Evolutionary conservation across 2,113 vertebrate genomes (phyloP), one percentile per base, ranked within the genome.

Genomic region (Ovibos moschatus): DNA sequence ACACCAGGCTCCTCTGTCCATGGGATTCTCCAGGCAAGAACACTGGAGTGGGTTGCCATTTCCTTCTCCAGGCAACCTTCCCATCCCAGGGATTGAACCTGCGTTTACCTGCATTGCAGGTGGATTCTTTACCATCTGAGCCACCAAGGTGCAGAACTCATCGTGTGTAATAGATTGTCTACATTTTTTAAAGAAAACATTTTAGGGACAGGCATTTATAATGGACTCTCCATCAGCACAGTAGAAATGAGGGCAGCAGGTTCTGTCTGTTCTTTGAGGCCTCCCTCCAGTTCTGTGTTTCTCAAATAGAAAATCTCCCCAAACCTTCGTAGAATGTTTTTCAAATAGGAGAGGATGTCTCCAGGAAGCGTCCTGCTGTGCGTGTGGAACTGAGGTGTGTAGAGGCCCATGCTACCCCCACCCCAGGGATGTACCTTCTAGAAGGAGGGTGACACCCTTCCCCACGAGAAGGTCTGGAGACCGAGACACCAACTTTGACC

Each of bases 401-500:
- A 10, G 17, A 67, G 6, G 3, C 43, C 60, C 28, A 33, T 0
- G 0, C 43, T 23, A 11, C 33, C 33, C 12, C 5, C 14, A 51
- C n/a, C 15, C 50, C 27, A 28, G 27, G n/a, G 27, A 15, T 13
- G 36, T 40, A 12, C 36, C 40, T 71, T 45, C 33, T 45, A 51
- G 30, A 36, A 28, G 67, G 1, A 5, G 27, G n/a, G 8, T 6
- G 15, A 0, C 10, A 8, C 7, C 64, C 27, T 50, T 19, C 43
- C 40, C 19, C n/a, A 5, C 0, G 7, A 82, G 40, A 51, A 27
- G 6, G 5, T 16, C 9, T 74, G 62, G 90, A 53, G 51, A 71
- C 8, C 17, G 2, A 21, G 58, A 67, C 9, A 7, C 84, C 27
- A 2, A 10, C 45, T 51, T 58, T 21, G 27, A 8, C 50, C 33